These are phyloP conservation scores for Andinoacara biseriatus DNA, from an alignment of 2,113 vertebrate species.

Conservation along the genomic window DNA sequence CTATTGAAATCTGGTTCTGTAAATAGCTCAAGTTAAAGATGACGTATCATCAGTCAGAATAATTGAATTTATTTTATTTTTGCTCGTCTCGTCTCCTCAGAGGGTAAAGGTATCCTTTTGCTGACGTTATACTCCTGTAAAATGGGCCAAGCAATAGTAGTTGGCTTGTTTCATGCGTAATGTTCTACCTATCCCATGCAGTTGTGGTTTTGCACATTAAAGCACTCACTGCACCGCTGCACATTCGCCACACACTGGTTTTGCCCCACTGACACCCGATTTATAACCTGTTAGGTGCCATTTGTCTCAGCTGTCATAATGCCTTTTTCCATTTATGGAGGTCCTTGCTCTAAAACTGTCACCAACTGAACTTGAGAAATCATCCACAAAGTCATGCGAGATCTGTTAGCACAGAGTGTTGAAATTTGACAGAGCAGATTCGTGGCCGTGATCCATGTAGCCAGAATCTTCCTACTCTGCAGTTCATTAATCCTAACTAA, in stretches of 20 bases:
- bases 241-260: not conserved
- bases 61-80: not conserved
- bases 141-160: not conserved
- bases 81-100: not conserved
- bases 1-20: not conserved
- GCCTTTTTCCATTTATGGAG: slow-evolving; percentile 1
- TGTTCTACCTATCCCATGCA: not conserved
- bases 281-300: slow-evolving; percentile 6
- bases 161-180: not conserved
- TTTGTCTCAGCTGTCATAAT: slow-evolving; percentile 22
- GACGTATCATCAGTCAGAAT: too few species aligned
- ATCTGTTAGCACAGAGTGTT: not conserved
- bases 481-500: slow-evolving; percentile 47
- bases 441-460: slow-evolving; percentile 11
- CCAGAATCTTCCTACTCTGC: slow-evolving; percentile 37
- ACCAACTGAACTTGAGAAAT: slow-evolving; percentile 21
- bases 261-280: slow-evolving; percentile 1
- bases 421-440: slow-evolving; percentile 33
- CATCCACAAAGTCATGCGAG: slow-evolving; percentile 1
- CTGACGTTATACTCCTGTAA: not conserved
- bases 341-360: slow-evolving; percentile 11
- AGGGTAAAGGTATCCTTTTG: not conserved
- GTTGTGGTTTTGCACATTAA: slow-evolving; percentile 5
- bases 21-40: not conserved
- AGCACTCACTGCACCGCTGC: not conserved